Percentiles rank a stretch among this genome's conserved stretches.
Conservation (phyloP, 2,888 invertebrate species). For the Cerceris ruficornis region DNA sequence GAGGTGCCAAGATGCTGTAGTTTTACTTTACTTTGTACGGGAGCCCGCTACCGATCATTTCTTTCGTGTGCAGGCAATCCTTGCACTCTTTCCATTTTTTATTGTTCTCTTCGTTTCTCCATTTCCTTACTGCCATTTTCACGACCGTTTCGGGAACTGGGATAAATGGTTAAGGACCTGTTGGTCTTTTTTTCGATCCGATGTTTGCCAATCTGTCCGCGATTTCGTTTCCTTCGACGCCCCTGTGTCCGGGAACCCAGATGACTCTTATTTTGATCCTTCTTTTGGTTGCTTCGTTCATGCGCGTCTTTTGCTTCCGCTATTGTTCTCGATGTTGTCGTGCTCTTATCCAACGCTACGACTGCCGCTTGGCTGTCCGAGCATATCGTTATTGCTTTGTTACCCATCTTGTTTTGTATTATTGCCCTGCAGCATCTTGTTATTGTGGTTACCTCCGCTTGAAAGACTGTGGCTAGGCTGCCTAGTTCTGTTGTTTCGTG, state of each 20-base stretch:
- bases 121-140: too few species aligned
- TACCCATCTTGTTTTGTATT: not conserved
- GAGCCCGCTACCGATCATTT: too few species aligned
- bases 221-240: not conserved
- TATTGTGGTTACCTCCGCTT: not conserved
- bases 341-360: not conserved
- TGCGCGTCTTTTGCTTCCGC: not conserved
- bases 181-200: not conserved
- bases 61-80: too few species aligned
- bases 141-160: too few species aligned
- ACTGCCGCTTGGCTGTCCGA: too few species aligned
- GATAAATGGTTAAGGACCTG: not conserved
- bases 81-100: too few species aligned
- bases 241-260: too few species aligned
- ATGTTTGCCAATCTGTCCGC: not conserved
- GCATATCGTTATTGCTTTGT: not conserved
- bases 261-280: not conserved
- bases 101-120: too few species aligned
- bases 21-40: too few species aligned
- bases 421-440: not conserved
- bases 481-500: not conserved
- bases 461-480: not conserved
- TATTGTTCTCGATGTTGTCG: not conserved
- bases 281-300: not conserved
- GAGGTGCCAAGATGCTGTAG: too few species aligned